These are phyloP conservation scores for Rhinoptilus africanus DNA, from an alignment of 2,113 vertebrate species.

Conservation along the genomic window DNA sequence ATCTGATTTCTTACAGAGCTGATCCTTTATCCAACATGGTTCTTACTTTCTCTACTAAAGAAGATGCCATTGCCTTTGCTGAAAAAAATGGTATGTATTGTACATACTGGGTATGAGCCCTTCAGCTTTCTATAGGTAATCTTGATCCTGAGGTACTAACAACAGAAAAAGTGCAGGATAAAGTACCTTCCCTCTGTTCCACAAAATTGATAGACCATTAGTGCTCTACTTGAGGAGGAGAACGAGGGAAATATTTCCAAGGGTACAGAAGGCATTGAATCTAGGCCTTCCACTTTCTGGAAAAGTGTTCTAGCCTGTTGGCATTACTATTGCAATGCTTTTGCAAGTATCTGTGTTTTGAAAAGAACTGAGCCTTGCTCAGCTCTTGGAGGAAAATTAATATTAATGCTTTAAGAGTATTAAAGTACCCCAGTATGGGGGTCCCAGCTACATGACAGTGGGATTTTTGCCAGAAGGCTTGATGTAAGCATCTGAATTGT, in stretches of 20 bases:
- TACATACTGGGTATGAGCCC: neutral
- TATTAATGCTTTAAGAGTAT: neutral
- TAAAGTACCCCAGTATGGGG: neutral
- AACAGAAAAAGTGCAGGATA: neutral
- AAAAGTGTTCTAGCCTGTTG: neutral
- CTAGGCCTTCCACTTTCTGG: neutral
- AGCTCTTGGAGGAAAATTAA: neutral
- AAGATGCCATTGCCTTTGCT: slow-evolving; percentile 92
- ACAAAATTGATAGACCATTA: neutral
- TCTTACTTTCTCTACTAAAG: slow-evolving; percentile 87
- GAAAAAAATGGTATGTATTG: slow-evolving; percentile 91
- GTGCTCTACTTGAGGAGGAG: neutral
- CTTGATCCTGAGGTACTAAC: neutral
- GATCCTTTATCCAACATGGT: slow-evolving; percentile 95
- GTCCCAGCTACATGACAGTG: neutral
- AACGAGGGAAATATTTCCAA: accelerated
- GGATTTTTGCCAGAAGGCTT: neutral
- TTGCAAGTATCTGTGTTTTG: neutral
- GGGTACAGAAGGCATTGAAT: neutral
- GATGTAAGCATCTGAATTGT: neutral
- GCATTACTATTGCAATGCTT: neutral
- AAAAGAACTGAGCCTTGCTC: neutral
- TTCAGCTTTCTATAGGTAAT: neutral
- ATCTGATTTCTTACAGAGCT: slow-evolving; percentile 75
- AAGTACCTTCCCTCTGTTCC: neutral